Base-by-base conservation (phyloP, 2,888 invertebrate species). In the Caprella mutica region DNA sequence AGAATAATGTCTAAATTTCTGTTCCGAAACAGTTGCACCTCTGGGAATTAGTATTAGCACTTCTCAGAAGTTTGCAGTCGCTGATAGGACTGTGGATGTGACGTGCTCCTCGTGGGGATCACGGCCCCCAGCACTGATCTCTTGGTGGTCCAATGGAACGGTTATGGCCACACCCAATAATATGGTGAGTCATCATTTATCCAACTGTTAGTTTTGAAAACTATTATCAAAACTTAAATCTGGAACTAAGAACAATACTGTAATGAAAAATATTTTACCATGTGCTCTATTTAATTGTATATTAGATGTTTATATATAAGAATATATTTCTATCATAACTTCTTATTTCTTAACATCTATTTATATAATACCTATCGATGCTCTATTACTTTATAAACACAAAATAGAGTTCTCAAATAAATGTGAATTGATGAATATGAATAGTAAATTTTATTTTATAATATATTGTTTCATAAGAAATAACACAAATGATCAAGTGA, bases 391-490 rank as follows among this genome's bases (percentile, higher is more conserved):
- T 21, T 43, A 43, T 43, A 43, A 14, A 43, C 12, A 43, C 14
- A 43, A 14, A 14, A 17, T 17, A 21, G 12, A 21, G 21, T 17
- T 14, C 23, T 17, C 23, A 19, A 21, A 19, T 43, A 43, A 21
- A 43, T 43, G 23, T 43, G 23, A 21, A 43, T 43, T 21, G 19
- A 43, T 43, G 23, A n/a, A n/a, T n/a, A n/a, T n/a, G n/a, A n/a
- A n/a, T n/a, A n/a, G n/a, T n/a, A 43, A 29, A 30, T n/a, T 27
- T 12, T 21, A 30, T 43, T 8, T 30, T 21, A 30, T 6, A 19
- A 23, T 53, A 48, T 50, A 50, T 55, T 26, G 46, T 9, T 38
- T 26, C 38, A 52, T 52, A 48, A 29, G 30, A 17, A 52, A 38
- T 29, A 43, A 29, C 27, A 54, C 29, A 29, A 43, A 54, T 54